Evolutionary conservation across 2,113 vertebrate genomes (phyloP).

Genomic region (Anguilla japonica): DNA sequence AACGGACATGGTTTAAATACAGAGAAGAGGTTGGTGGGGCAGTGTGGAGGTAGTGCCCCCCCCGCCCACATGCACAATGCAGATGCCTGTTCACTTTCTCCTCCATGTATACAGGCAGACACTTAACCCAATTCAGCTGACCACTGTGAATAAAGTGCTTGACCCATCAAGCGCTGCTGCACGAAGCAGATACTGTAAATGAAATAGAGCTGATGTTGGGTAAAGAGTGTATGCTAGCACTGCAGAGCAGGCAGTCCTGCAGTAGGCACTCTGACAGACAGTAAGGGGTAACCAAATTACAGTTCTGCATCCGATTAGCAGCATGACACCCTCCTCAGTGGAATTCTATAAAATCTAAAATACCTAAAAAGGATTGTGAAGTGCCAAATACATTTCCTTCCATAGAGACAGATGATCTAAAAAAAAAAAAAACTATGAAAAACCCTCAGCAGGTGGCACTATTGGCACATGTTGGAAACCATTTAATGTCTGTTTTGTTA

Average conservation of each 20-base stretch:
- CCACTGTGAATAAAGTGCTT: neutral
- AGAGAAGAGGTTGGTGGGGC: no score
- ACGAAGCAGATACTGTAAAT: neutral
- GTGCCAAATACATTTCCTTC: neutral
- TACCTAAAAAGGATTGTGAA: neutral
- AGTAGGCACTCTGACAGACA: no score
- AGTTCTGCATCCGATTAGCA: neutral
- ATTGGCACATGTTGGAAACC: neutral
- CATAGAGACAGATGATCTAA: neutral
- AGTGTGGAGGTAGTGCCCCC: no score
- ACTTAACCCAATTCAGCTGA: neutral
- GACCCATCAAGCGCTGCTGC: neutral
- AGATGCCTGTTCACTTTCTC: neutral
- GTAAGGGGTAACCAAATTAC: no score
- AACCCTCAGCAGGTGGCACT: conserved; percentile 12
- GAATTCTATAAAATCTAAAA: neutral
- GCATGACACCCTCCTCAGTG: neutral
- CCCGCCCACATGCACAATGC: no score
- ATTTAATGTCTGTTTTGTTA: neutral
- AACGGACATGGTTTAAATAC: no score
- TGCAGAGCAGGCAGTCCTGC: no score
- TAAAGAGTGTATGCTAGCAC: no score
- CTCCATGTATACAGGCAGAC: neutral
- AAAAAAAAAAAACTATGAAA: neutral
- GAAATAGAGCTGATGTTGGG: no score